phyloP scores from a whole-genome alignment of 2,888 invertebrate genomes.

The Ectemnius lituratus region DNA sequence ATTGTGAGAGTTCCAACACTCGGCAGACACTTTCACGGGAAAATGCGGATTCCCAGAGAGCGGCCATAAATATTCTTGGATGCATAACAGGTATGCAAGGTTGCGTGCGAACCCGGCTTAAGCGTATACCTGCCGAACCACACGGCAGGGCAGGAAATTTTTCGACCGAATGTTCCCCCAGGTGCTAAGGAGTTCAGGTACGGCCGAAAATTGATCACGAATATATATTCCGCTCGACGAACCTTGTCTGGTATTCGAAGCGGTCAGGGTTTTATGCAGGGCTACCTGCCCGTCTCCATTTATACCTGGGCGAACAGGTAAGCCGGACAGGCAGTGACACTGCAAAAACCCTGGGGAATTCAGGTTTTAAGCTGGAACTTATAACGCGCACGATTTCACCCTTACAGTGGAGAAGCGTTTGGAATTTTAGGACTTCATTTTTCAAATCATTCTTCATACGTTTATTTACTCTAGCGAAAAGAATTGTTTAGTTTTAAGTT shows the following conservation, averaged over 20 bases:
- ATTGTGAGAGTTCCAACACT: too few species aligned
- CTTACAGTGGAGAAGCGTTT: not conserved
- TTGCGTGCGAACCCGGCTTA: too few species aligned
- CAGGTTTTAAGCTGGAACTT: conserved; percentile 1
- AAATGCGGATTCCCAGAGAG: too few species aligned
- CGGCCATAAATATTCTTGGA: too few species aligned
- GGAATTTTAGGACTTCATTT: not conserved
- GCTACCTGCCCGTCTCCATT: conserved; percentile 15
- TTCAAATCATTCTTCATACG: too few species aligned
- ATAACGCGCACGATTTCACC: conserved; percentile 5
- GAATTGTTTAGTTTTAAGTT: too few species aligned
- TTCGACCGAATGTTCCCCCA: not conserved
- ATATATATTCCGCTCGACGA: conserved; percentile 32
- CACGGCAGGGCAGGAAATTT: too few species aligned
- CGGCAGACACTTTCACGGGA: too few species aligned
- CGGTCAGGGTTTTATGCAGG: conserved; percentile 22
- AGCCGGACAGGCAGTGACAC: conserved; percentile 38
- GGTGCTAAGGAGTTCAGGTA: conserved; percentile 11
- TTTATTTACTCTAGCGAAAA: too few species aligned
- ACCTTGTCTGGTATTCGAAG: conserved; percentile 41
- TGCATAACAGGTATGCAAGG: too few species aligned
- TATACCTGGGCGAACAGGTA: conserved; percentile 49
- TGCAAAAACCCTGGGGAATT: conserved; percentile 17
- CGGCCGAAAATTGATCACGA: conserved; percentile 15
- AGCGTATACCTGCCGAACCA: too few species aligned